Conservation (phyloP, 2,113 vertebrate genomes). For the Ptilonorhynchus violaceus region DNA sequence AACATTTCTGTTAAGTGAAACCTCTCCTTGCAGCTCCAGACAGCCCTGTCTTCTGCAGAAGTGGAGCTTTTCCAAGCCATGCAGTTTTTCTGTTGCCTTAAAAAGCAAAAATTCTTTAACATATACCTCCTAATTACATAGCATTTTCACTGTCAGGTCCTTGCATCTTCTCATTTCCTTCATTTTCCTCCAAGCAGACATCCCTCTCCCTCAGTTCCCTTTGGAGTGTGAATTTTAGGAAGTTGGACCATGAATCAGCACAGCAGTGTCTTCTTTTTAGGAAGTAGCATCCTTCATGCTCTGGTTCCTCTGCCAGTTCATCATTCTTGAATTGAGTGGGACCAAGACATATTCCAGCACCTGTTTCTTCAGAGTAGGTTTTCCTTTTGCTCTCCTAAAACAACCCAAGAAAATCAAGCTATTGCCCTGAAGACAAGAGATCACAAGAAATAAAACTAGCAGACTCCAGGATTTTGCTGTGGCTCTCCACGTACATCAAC, state of each 20-base stretch:
- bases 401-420: not conserved
- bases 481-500: fast-evolving
- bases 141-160: not conserved
- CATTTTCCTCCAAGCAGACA: not conserved
- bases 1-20: not conserved
- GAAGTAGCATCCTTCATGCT: not conserved
- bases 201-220: not conserved
- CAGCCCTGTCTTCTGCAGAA: not conserved
- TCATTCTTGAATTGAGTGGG: not conserved
- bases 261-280: not conserved
- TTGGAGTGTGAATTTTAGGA: not conserved
- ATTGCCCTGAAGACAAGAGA: not conserved
- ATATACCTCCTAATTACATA: not conserved
- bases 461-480: not conserved
- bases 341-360: not conserved
- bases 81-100: not conserved
- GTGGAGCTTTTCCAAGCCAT: not conserved
- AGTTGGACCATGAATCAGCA: not conserved
- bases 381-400: not conserved
- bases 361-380: not conserved
- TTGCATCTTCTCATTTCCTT: not conserved
- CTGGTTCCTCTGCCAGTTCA: not conserved
- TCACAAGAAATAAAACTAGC: not conserved
- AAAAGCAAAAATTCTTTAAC: not conserved
- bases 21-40: not conserved